phyloP scores from a whole-genome alignment of 2,888 invertebrate species.

The Galerucella pusilla region DNA sequence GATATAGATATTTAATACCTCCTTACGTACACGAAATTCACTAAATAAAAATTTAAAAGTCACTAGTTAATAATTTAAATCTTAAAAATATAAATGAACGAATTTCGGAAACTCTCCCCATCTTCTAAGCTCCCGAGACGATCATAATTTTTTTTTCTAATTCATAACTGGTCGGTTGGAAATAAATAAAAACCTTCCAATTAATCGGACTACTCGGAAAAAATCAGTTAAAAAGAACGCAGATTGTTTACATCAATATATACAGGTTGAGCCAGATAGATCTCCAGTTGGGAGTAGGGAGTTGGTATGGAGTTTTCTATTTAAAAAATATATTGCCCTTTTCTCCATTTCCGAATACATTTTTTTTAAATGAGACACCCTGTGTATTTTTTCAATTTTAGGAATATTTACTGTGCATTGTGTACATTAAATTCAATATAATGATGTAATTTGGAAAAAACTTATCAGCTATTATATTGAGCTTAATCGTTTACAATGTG shows the following conservation, averaged over 20 bases:
- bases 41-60: conserved; percentile 47
- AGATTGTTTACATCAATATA: not conserved
- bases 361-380: no score
- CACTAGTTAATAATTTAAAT: conserved; percentile 48
- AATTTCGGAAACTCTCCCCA: not conserved
- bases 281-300: no score
- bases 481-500: no score
- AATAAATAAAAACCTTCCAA: conserved; percentile 11
- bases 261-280: no score
- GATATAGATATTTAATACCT: conserved; percentile 46
- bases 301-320: no score
- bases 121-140: not conserved
- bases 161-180: conserved; percentile 4
- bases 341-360: no score
- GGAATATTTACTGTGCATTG: no score
- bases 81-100: conserved; percentile 42
- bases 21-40: conserved; percentile 41
- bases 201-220: conserved; percentile 13
- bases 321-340: no score
- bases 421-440: no score
- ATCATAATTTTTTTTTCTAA: not conserved
- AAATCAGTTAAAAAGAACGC: conserved; percentile 1
- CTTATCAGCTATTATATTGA: no score
- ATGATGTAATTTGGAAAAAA: no score
- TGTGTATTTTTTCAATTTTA: no score